phyloP scores from a whole-genome alignment of 37 sponge, comb jelly and placozoan genomes.

The Diacarnus erythraeanus region DNA sequence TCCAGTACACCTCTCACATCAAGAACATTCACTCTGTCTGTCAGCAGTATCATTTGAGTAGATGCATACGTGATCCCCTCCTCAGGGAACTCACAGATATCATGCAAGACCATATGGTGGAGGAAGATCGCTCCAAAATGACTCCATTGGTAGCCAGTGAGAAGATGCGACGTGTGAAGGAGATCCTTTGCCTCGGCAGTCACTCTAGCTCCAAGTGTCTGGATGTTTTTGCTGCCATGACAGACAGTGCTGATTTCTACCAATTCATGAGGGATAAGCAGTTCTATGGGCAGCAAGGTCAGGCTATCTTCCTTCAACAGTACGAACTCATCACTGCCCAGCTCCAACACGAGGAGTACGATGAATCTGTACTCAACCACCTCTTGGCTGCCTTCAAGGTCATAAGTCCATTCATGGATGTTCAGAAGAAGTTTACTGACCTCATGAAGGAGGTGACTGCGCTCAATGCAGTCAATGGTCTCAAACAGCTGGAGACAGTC shows the following conservation, averaged over 20 bases:
- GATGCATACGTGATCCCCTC: constrained; percentile 31
- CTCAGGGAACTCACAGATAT: constrained; percentile 19
- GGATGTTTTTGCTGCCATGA: constrained; percentile 50
- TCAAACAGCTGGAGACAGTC: constrained; percentile 63
- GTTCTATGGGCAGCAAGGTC: constrained; percentile 52
- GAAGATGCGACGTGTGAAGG: constrained; percentile 5
- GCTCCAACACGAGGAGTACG: constrained; percentile 89
- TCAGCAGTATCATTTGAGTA: constrained; percentile 49
- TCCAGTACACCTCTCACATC: constrained; percentile 67
- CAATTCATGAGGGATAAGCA: constrained; percentile 64
- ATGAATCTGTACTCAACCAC: constrained; percentile 83
- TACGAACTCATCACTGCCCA: constrained; percentile 75
- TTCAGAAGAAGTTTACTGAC: constrained; percentile 34
- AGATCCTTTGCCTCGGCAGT: constrained; percentile 13
- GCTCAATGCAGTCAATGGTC: constrained; percentile 30
- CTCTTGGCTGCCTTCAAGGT: constrained; percentile 74
- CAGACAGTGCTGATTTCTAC: constrained; percentile 60
- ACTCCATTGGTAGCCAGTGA: constrained; percentile 6
- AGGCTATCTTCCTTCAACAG: constrained; percentile 62
- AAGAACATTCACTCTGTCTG: constrained; percentile 47
- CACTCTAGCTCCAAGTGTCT: constrained; percentile 25
- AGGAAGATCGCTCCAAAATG: constrained; percentile 31
- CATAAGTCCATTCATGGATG: constrained; percentile 72
- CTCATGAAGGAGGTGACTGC: constrained; percentile 61
- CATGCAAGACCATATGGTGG: constrained; percentile 9